Base-by-base conservation (phyloP, 2,888 invertebrate genomes). In the Himalopsyche tibetana region DNA sequence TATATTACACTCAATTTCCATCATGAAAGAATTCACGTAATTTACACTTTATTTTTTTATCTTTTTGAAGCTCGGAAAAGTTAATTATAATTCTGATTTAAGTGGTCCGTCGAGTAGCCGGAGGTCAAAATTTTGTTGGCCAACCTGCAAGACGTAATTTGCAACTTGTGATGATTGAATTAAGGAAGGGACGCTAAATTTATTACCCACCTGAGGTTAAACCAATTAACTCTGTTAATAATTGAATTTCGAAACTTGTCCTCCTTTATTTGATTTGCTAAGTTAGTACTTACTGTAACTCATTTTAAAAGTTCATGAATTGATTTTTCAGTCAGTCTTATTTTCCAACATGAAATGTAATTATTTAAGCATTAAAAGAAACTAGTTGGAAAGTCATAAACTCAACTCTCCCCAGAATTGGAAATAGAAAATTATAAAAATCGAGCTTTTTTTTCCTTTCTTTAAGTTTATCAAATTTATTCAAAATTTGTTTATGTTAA, bases 161-260 rank as follows among this genome's bases (percentile, higher is more conserved):
- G 63, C 63, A 63, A 63, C 63, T 63, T 63, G 19, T 63, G 63
- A 63, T 63, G 63, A 63, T 63, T 63, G 63, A 63, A 63, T 63
- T 63, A 63, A 28, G 28, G 19, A 19, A 63, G 28, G 63, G 63
- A 63, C 63, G 63, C 19, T 63, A 63, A 63, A 63, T 63, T 63
- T 63, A 63, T 63, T 63, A 63, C 63, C 63, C 28, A 63, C 63
- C 63, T 63, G 63, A 63, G 63, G 63, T 63, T 63, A 63, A 63
- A 19, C 63, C 63, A 63, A 63, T 28, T 63, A 63, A 19, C 63
- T 63, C 19, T 8, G 28, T 19, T 63, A n/a, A 63, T 63, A 63
- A 63, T 63, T 63, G 63, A 63, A 63, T 63, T 63, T 63, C 63
- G 63, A 63, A 63, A 63, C 63, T 63, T 63, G 63, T 28, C 63